These are phyloP conservation scores for Fregetta grallaria DNA, from an alignment of 2,113 vertebrate species.

Conservation along the genomic window DNA sequence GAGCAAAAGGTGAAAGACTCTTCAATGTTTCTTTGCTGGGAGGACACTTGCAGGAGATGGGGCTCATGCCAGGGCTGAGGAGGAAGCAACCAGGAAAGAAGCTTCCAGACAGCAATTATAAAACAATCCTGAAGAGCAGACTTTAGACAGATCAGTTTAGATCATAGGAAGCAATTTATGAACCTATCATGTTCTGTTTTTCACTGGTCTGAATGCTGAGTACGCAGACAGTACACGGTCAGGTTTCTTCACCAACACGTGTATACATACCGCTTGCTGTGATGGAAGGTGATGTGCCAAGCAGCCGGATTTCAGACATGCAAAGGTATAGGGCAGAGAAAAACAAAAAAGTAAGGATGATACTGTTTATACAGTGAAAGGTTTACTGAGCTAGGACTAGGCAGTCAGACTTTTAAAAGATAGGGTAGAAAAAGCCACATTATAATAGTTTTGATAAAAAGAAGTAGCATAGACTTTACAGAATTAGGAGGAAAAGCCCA, in stretches of 20 bases:
- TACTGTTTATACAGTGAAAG: slow-evolving; percentile 71
- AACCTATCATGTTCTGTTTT: slow-evolving; percentile 38
- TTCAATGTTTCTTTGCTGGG: not conserved
- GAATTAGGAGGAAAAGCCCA: slow-evolving; percentile 40
- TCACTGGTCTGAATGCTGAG: not conserved
- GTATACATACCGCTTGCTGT: not conserved
- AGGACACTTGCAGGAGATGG: not conserved
- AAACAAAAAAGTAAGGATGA: slow-evolving; percentile 51
- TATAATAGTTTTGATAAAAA: slow-evolving; percentile 66
- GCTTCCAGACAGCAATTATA: slow-evolving; percentile 74
- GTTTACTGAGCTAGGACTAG: slow-evolving; percentile 73
- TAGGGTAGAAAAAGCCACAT: slow-evolving; percentile 66
- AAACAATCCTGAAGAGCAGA: slow-evolving; percentile 56
- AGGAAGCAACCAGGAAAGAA: slow-evolving; percentile 27
- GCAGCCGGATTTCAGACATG: slow-evolving; percentile 30
- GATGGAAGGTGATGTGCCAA: slow-evolving; percentile 24
- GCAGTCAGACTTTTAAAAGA: slow-evolving; percentile 75
- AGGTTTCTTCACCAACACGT: slow-evolving; percentile 73
- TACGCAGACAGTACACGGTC: not conserved
- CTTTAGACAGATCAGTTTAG: slow-evolving; percentile 71
- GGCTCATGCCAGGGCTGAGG: not conserved
- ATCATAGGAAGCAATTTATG: slow-evolving; percentile 68
- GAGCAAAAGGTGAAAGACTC: slow-evolving; percentile 8
- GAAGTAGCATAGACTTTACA: slow-evolving; percentile 50
- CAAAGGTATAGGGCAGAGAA: not conserved